phyloP scores from a whole-genome alignment of 1,140 invertebrate species.

The Drosophila kanapiae region DNA sequence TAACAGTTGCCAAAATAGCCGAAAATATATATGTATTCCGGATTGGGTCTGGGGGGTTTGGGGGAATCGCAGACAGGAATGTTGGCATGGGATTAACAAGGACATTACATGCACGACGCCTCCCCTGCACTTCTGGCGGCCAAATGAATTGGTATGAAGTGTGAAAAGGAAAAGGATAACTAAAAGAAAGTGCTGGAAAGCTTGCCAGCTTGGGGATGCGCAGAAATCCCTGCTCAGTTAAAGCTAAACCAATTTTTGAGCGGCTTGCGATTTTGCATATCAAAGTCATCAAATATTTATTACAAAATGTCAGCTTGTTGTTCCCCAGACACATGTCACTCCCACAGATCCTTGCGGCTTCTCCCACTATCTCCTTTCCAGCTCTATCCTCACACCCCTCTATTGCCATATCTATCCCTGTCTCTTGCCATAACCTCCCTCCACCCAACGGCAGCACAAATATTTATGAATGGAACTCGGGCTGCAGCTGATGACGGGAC shows the following conservation, averaged over 20 bases:
- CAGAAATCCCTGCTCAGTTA: slow-evolving; percentile 41
- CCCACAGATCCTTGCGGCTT: slow-evolving; percentile 27
- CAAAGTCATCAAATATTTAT: slow-evolving; percentile 71
- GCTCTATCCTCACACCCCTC: slow-evolving; percentile 5
- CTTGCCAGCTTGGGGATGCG: slow-evolving; percentile 15
- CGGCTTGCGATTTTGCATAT: slow-evolving; percentile 64
- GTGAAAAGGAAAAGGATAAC: slow-evolving; percentile 19
- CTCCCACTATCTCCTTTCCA: background rate
- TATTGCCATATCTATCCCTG: slow-evolving; percentile 1
- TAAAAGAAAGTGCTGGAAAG: slow-evolving; percentile 17
- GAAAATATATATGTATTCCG: slow-evolving; percentile 3
- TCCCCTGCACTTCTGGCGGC: slow-evolving; percentile 6
- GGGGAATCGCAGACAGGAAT: slow-evolving; percentile 30
- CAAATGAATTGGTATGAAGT: slow-evolving; percentile 49
- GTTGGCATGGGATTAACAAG: slow-evolving; percentile 46
- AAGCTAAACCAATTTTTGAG: slow-evolving; percentile 63
- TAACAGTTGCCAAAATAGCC: slow-evolving; percentile 46
- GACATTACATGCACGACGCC: slow-evolving; percentile 26
- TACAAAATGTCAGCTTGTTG: slow-evolving; percentile 68
- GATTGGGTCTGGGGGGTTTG: background rate
- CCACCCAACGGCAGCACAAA: slow-evolving; percentile 26
- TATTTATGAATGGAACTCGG: slow-evolving; percentile 61
- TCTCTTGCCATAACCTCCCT: background rate
- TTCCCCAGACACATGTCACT: slow-evolving; percentile 56
- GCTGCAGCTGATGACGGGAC: slow-evolving; percentile 57